phyloP scores from a whole-genome alignment of 2,797 vertebrate species.

The Bufotes viridis region DNA sequence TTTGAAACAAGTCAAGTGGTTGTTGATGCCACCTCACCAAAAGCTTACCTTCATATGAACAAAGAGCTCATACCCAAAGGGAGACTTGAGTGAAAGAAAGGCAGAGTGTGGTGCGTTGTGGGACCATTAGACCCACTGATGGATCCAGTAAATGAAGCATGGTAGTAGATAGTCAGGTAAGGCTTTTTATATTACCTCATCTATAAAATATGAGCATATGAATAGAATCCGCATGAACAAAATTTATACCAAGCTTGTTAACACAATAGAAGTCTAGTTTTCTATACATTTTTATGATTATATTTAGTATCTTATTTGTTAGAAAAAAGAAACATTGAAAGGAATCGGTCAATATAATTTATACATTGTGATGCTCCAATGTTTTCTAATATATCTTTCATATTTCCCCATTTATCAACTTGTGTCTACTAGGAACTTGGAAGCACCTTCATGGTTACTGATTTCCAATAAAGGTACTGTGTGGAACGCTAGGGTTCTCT shows the following conservation, averaged over 20 bases:
- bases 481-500: neutral
- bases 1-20: neutral
- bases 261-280: constrained; percentile 5
- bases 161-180: neutral
- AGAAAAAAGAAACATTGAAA: neutral
- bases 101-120: neutral
- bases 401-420: neutral
- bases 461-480: neutral
- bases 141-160: constrained; percentile 13
- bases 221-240: constrained; percentile 16
- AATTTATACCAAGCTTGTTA: neutral
- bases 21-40: neutral
- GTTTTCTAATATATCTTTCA: neutral
- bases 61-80: neutral
- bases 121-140: constrained; percentile 24
- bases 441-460: neutral
- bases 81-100: constrained; percentile 10
- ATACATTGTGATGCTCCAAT: neutral
- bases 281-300: neutral
- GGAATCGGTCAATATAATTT: neutral
- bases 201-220: constrained; percentile 5
- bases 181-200: constrained; percentile 23
- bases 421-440: neutral
- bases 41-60: neutral
- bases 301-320: neutral